A percentile compares a stretch with the other conserved stretches of the same genome.
phyloP scores from a whole-genome alignment of 1,140 invertebrate genomes.

The Bombus confusus region DNA sequence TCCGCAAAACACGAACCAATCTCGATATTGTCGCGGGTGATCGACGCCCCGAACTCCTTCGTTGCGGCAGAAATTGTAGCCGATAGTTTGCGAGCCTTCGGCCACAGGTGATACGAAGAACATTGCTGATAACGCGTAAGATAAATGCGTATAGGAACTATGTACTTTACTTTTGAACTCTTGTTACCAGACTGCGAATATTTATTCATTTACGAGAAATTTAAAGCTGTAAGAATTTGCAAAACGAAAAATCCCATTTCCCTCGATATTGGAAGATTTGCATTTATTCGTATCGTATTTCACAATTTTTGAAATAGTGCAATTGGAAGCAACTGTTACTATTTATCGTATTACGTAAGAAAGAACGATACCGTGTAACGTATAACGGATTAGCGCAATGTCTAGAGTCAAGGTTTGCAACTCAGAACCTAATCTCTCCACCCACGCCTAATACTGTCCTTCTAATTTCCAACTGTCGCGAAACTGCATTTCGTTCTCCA shows the following conservation, averaged over 20 bases:
- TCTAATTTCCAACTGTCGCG: background rate
- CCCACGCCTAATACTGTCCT: too few relatives aligned
- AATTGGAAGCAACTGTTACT: too few relatives aligned
- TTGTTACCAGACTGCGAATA: background rate
- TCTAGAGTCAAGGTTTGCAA: too few relatives aligned
- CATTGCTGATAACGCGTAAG: background rate
- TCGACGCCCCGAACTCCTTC: slow-evolving; percentile 13
- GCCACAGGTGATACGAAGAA: background rate
- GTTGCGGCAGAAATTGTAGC: slow-evolving; percentile 13
- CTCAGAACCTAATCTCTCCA: too few relatives aligned
- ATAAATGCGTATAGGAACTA: background rate
- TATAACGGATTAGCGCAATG: too few relatives aligned
- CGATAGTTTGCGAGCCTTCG: background rate
- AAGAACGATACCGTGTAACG: too few relatives aligned
- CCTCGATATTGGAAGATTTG: too few relatives aligned
- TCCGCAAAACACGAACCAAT: slow-evolving; percentile 37
- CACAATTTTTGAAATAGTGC: too few relatives aligned
- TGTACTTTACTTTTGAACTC: background rate
- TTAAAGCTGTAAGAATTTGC: background rate
- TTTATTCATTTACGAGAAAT: background rate
- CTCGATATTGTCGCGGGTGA: slow-evolving; percentile 32
- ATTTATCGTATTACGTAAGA: too few relatives aligned
- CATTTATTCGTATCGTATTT: too few relatives aligned
- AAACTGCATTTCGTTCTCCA: background rate
- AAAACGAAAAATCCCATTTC: background rate